phyloP scores from a whole-genome alignment of 2,113 vertebrate genomes.

The Girardinichthys multiradiatus region DNA sequence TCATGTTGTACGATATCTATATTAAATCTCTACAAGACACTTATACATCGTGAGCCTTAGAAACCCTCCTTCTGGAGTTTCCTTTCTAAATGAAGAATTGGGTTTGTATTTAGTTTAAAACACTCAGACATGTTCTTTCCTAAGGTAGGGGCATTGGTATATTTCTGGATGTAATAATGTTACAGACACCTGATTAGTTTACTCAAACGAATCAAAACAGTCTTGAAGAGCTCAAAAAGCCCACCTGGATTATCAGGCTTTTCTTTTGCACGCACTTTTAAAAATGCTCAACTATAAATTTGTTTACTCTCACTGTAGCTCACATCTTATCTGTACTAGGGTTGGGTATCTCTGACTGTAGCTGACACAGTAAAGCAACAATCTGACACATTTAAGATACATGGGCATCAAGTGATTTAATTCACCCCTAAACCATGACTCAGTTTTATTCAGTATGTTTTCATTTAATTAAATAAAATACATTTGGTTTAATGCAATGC shows the following conservation, averaged over 20 bases:
- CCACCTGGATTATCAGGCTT: neutral
- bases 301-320: too few relatives aligned
- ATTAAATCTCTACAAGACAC: slow-evolving; percentile 13
- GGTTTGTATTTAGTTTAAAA: neutral
- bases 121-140: neutral
- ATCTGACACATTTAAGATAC: too few relatives aligned
- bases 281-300: too few relatives aligned
- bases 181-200: neutral
- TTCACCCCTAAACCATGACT: neutral
- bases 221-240: neutral
- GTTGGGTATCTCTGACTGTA: too few relatives aligned
- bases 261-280: too few relatives aligned
- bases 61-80: neutral
- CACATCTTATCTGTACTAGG: too few relatives aligned
- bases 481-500: neutral
- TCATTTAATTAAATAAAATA: neutral
- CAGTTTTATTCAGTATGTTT: neutral
- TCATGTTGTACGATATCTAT: neutral
- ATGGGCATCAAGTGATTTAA: too few relatives aligned
- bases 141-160: neutral
- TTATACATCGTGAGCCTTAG: neutral
- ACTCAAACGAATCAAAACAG: neutral
- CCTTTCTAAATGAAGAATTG: slow-evolving; percentile 1
- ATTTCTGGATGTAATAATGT: neutral
- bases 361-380: too few relatives aligned